Base-by-base conservation (phyloP, 2,888 invertebrate species). In the Drosophila cognata region DNA sequence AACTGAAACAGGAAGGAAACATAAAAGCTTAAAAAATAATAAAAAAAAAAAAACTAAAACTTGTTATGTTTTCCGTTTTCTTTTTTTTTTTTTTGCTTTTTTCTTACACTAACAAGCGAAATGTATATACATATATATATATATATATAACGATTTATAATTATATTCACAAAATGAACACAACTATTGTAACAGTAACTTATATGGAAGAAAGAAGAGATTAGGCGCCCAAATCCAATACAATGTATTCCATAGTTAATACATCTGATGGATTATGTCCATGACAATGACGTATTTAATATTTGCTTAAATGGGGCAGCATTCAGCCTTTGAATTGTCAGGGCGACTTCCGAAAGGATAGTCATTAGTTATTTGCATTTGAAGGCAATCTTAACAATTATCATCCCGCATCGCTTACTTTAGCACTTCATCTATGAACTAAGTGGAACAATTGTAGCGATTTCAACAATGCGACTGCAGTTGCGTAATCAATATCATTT, bases 61-160 rank as follows among this genome's bases (percentile, higher is more conserved):
- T 72, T 77, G 82, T 81, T 81, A 67, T 81, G 36, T 52, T 56
- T 77, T 53, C 36, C 46, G 48, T 61, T 74, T 36, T 69, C 29
- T 57, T 36, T 18, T 59, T 62, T 50, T 65, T 61, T 61, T 50
- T 46, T 52, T 21, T 31, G n/a, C 16, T 57, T 31, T 38, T 33
- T 28, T 59, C 59, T 46, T 57, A 35, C 50, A 58, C 51, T 64
- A 62, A 72, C 36, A 43, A 43, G 33, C 52, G 63, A 53, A 65
- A 31, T 75, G 53, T 75, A 75, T 74, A 74, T 74, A 72, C 29
- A 53, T 33, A 61, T 25, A 46, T 46, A 48, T 48, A 46, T 61
- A 21, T 29, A 11, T 21, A 41, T 57, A 56, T 41, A 74, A 76
- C 25, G 25, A 55, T 70, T 64, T 25, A 50, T 63, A 77, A 76